These are phyloP conservation scores for Cheilosia soror DNA, from an alignment of 2,888 invertebrate species.

Conservation along the genomic window DNA sequence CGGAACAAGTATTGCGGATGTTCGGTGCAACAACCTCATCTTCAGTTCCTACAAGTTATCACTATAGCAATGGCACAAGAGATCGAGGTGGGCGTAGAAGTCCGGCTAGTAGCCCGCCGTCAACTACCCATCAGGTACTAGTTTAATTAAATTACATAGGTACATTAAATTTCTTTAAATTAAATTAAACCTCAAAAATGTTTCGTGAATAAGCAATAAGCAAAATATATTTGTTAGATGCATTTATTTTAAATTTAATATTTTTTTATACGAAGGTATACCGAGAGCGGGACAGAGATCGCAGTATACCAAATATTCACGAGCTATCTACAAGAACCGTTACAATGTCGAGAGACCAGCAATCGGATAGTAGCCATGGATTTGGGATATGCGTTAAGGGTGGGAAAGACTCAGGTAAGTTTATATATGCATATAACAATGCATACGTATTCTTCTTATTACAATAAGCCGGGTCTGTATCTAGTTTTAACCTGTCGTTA, in stretches of 20 bases:
- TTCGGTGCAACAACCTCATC: conserved; percentile 86
- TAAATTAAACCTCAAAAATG: neutral
- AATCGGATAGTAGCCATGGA: conserved; percentile 91
- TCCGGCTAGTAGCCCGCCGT: conserved; percentile 91
- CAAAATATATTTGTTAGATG: conserved; percentile 42
- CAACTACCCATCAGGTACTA: conserved; percentile 89
- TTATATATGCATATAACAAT: neutral
- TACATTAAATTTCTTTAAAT: conserved; percentile 11
- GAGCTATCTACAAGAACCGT: conserved; percentile 93
- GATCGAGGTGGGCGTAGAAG: conserved; percentile 84
- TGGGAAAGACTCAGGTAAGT: conserved; percentile 93
- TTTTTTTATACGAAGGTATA: conserved; percentile 84
- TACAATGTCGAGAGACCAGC: conserved; percentile 92
- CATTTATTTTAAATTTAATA: neutral
- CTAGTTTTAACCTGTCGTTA: neutral
- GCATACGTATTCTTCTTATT: neutral
- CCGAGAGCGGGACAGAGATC: conserved; percentile 85
- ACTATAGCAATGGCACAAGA: conserved; percentile 83
- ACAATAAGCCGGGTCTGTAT: neutral
- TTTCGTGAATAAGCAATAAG: no score
- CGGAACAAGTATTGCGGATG: conserved; percentile 91
- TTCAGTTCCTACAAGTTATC: conserved; percentile 84
- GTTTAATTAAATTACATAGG: conserved; percentile 71
- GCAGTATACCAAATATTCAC: conserved; percentile 87
- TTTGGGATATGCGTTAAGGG: conserved; percentile 96